Percentiles rank a stretch among this genome's conserved stretches.
Evolutionary conservation across 2,113 vertebrate species (phyloP).

Genomic region (Cathartes aura): DNA sequence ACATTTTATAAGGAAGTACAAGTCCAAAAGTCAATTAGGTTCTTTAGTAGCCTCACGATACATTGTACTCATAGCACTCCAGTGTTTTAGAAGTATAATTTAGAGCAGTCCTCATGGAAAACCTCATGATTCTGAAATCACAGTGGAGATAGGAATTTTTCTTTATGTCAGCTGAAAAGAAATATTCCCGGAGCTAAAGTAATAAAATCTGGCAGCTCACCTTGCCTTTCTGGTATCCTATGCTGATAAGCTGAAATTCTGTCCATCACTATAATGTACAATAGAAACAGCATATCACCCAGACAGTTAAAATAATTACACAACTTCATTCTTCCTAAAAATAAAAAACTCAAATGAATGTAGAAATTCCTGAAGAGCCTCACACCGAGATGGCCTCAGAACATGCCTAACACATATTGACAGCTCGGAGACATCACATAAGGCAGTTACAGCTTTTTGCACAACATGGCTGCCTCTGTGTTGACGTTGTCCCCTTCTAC

Average conservation of each 20-base stretch:
- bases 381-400: not conserved
- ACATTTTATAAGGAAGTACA: not conserved
- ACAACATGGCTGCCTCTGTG: not conserved
- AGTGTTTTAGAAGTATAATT: not conserved
- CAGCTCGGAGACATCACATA: not conserved
- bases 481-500: not conserved
- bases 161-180: not conserved
- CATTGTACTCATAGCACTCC: rapidly evolving
- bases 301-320: not conserved
- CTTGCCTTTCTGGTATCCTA: not conserved
- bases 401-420: not conserved
- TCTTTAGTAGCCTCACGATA: not conserved
- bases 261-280: not conserved
- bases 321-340: not conserved
- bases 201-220: not conserved
- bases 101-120: not conserved
- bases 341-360: not conserved
- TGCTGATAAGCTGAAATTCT: not conserved
- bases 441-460: not conserved
- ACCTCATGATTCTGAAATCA: not conserved
- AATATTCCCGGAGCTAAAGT: not conserved
- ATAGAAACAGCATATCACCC: not conserved
- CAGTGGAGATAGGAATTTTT: not conserved
- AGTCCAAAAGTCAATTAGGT: not conserved
- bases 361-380: not conserved